Conservation (phyloP, 2,888 invertebrate genomes). For the Drosophila quinaria region DNA sequence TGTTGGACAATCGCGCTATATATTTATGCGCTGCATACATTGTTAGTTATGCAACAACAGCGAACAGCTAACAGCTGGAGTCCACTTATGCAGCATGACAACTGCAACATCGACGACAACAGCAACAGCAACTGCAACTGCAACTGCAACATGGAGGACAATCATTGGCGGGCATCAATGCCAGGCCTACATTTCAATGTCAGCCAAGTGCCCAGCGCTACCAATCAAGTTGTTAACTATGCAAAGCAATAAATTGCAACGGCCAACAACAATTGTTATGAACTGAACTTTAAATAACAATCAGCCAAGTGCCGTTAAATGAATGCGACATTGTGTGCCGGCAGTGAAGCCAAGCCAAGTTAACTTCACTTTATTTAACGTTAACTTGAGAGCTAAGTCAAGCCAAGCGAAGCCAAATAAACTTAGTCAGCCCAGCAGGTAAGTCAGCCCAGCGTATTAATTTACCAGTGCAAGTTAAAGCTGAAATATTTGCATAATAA, state of each 20-base stretch:
- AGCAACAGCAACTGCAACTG: conserved; percentile 13
- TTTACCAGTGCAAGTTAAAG: conserved; percentile 66
- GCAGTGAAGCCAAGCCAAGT: conserved; percentile 34
- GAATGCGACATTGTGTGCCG: conserved; percentile 75
- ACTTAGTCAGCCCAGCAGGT: conserved; percentile 40
- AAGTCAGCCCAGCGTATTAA: conserved; percentile 66
- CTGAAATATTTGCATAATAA: conserved; percentile 79
- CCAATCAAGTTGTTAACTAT: conserved; percentile 79
- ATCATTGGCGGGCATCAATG: conserved; percentile 81
- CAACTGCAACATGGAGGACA: conserved; percentile 66
- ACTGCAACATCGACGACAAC: conserved; percentile 60
- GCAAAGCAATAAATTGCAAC: conserved; percentile 73
- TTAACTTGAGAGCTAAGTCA: conserved; percentile 19
- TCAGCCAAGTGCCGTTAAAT: conserved; percentile 80
- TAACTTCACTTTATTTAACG: conserved; percentile 21
- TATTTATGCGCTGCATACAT: conserved; percentile 79
- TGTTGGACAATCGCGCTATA: conserved; percentile 59
- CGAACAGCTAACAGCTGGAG: conserved; percentile 59
- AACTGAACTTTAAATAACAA: conserved; percentile 79
- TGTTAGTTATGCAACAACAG: conserved; percentile 76
- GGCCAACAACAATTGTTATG: conserved; percentile 70
- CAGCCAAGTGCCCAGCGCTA: conserved; percentile 77
- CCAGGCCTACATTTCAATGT: conserved; percentile 80
- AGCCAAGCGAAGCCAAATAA: conserved; percentile 44
- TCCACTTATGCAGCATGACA: conserved; percentile 77